These are phyloP conservation scores for Lerista edwardsae DNA, from an alignment of 2,797 vertebrate genomes.

Conservation along the genomic window DNA sequence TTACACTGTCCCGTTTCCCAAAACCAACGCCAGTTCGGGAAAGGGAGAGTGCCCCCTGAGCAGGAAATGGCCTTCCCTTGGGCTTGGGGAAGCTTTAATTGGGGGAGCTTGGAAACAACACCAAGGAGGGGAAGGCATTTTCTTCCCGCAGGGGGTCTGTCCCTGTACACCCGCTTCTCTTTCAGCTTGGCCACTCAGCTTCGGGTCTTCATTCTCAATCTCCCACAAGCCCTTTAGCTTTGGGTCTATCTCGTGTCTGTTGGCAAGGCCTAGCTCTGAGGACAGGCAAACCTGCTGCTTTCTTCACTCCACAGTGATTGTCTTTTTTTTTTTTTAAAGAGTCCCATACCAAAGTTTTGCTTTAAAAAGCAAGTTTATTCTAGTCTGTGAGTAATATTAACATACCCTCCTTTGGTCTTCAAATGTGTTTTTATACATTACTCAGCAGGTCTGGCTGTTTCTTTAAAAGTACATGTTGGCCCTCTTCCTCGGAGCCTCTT, in stretches of 20 bases:
- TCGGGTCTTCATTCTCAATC: background rate
- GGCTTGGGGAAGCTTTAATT: constrained; percentile 1
- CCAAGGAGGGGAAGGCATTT: background rate
- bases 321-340: too few relatives aligned
- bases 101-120: constrained; percentile 12
- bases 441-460: constrained; percentile 70
- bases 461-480: constrained; percentile 70
- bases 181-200: constrained; percentile 7
- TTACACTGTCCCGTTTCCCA: constrained; percentile 20
- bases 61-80: constrained; percentile 29
- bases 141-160: background rate
- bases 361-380: constrained; percentile 66
- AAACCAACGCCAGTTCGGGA: constrained; percentile 6
- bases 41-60: background rate
- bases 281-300: constrained; percentile 53
- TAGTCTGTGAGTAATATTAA: constrained; percentile 68
- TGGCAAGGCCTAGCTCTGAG: background rate
- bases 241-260: background rate
- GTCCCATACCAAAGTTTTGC: constrained; percentile 37
- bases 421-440: constrained; percentile 68
- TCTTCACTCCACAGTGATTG: background rate
- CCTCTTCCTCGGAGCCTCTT: constrained; percentile 28
- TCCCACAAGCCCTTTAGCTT: constrained; percentile 9
- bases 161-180: background rate
- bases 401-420: constrained; percentile 61